Conservation (phyloP, 2,113 vertebrate genomes). For the Leuciscus idus region DNA sequence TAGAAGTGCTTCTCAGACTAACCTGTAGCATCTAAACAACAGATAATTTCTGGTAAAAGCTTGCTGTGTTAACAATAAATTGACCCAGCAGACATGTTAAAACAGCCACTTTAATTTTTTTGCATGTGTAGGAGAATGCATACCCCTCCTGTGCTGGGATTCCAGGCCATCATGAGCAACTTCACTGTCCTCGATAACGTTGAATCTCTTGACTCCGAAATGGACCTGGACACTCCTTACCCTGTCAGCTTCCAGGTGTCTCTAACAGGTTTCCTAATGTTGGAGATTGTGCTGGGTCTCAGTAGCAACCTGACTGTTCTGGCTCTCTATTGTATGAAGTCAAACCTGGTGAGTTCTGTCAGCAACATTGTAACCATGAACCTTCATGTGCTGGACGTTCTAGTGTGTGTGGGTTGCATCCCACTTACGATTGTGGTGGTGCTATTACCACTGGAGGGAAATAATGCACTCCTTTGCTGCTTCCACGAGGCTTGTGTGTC, state of each 20-base stretch:
- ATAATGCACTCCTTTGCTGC: constrained; percentile 93
- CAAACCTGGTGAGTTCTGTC: constrained; percentile 98
- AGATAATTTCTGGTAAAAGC: background rate
- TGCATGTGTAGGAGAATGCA: constrained; percentile 84
- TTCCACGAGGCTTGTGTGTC: constrained; percentile 99
- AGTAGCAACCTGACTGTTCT: constrained; percentile 98
- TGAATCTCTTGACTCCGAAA: constrained; percentile 85
- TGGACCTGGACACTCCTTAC: constrained; percentile 83
- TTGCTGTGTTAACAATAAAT: background rate
- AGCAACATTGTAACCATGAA: constrained; percentile 99
- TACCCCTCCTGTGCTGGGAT: constrained; percentile 79
- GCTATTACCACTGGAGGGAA: constrained; percentile 89
- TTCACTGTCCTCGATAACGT: constrained; percentile 87
- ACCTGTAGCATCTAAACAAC: background rate
- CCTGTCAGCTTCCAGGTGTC: constrained; percentile 96
- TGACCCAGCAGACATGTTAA: too few relatives aligned
- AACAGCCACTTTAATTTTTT: background rate
- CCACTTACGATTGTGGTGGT: constrained; percentile 95
- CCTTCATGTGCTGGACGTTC: constrained; percentile 95
- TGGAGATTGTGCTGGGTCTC: constrained; percentile 96
- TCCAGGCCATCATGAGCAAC: constrained; percentile 89
- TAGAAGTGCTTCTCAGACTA: background rate
- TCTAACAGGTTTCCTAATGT: constrained; percentile 94
- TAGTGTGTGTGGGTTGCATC: constrained; percentile 96
- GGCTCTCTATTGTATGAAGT: constrained; percentile 99